Percentiles rank a stretch among this genome's conserved stretches.
These are phyloP conservation scores for Cariama cristata DNA, from an alignment of 2,113 vertebrate genomes.

Conservation along the genomic window DNA sequence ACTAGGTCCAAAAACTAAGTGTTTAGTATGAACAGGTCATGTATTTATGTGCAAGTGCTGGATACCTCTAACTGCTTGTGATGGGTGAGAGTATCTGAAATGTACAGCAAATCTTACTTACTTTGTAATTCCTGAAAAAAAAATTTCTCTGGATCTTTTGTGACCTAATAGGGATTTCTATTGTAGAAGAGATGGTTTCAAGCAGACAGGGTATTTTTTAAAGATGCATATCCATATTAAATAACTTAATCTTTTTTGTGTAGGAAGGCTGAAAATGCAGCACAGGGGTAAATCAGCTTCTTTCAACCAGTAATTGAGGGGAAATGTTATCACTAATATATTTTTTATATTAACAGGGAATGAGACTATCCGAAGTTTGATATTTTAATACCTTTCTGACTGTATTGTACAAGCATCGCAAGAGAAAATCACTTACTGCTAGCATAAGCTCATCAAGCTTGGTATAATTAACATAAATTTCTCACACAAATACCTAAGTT, in stretches of 20 bases:
- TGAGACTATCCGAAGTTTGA: constrained; percentile 28
- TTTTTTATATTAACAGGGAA: constrained; percentile 65
- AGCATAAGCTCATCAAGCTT: constrained; percentile 59
- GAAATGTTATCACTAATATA: constrained; percentile 55
- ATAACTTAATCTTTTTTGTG: constrained; percentile 54
- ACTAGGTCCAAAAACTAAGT: background rate
- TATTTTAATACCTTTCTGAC: constrained; percentile 66
- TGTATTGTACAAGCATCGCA: constrained; percentile 23
- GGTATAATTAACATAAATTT: constrained; percentile 66
- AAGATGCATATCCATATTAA: constrained; percentile 38
- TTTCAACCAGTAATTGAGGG: constrained; percentile 62
- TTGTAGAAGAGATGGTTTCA: constrained; percentile 22
- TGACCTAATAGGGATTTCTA: constrained; percentile 1
- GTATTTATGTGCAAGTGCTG: background rate
- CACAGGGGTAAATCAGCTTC: constrained; percentile 41
- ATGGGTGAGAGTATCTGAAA: background rate
- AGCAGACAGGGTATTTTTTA: constrained; percentile 46
- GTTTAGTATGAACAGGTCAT: background rate
- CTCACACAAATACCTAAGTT: constrained; percentile 55
- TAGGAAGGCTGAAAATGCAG: constrained; percentile 45
- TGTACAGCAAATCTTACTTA: constrained; percentile 22
- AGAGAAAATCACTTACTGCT: constrained; percentile 64
- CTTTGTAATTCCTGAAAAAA: background rate
- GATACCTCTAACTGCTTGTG: background rate
- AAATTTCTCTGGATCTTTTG: constrained; percentile 22